Conservation (phyloP, 2,888 invertebrate genomes). For the Aspidiotus destructor region DNA sequence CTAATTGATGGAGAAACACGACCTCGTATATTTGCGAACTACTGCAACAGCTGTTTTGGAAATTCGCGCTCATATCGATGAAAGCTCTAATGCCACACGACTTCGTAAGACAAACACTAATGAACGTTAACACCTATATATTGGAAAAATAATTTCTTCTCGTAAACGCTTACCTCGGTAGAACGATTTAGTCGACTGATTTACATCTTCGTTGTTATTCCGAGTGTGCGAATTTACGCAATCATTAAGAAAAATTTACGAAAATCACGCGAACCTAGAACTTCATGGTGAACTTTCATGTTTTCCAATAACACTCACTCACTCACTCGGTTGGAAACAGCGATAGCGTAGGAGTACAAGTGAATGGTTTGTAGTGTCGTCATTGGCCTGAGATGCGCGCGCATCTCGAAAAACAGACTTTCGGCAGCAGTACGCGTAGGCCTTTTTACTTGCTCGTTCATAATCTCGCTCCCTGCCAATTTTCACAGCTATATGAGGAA, state of each 20-base stretch:
- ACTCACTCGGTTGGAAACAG: neutral
- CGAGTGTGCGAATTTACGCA: neutral
- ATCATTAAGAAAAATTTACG: neutral
- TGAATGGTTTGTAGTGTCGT: neutral
- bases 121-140: no score
- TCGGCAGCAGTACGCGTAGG: neutral
- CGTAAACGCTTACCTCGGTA: neutral
- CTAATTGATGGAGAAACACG: neutral
- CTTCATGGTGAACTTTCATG: constrained; percentile 1
- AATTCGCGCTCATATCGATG: neutral
- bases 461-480: no score
- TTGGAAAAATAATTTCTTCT: neutral
- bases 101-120: no score
- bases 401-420: neutral
- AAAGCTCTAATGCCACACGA: no score
- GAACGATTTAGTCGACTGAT: neutral
- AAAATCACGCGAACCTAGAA: neutral
- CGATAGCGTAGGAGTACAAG: neutral
- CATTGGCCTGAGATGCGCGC: neutral
- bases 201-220: neutral
- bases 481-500: no score
- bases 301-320: neutral
- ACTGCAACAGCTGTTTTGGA: neutral
- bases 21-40: neutral
- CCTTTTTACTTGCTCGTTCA: no score